These are phyloP conservation scores for Colostygia pectinataria DNA, from an alignment of 2,888 invertebrate species.

Conservation along the genomic window DNA sequence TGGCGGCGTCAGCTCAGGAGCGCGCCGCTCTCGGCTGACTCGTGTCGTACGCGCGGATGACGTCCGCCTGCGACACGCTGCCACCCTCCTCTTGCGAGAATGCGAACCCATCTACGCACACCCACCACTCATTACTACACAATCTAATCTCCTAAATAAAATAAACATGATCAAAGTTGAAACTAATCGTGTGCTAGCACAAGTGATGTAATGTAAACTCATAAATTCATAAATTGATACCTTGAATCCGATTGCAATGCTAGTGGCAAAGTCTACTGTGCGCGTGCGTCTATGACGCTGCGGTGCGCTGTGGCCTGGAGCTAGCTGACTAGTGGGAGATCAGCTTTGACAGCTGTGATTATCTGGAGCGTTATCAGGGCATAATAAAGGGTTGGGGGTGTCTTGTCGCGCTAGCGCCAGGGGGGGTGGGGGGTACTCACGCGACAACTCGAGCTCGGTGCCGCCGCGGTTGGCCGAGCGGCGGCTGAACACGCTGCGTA, in stretches of 20 bases:
- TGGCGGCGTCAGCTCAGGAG: constrained; percentile 74
- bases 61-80: constrained; percentile 95
- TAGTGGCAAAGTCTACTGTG: constrained; percentile 34
- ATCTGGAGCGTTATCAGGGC: too few species aligned
- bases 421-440: constrained; percentile 86
- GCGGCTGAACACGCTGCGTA: constrained; percentile 95
- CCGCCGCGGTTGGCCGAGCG: constrained; percentile 90
- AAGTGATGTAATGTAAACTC: constrained; percentile 20
- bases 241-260: constrained; percentile 29
- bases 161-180: constrained; percentile 29
- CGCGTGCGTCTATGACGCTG: constrained; percentile 49
- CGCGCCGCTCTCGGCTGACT: constrained; percentile 92
- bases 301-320: constrained; percentile 38
- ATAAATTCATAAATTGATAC: constrained; percentile 27
- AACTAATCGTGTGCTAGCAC: constrained; percentile 34
- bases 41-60: constrained; percentile 98
- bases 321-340: too few species aligned
- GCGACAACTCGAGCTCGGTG: constrained; percentile 95
- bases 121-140: constrained; percentile 1
- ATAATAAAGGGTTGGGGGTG: background rate
- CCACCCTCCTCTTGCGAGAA: constrained; percentile 99
- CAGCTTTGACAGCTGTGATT: too few species aligned
- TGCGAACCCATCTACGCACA: constrained; percentile 94
- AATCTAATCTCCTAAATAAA: background rate
- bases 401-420: background rate